Conservation (phyloP, 2,888 invertebrate genomes). For the Drosophila glabriapex region DNA sequence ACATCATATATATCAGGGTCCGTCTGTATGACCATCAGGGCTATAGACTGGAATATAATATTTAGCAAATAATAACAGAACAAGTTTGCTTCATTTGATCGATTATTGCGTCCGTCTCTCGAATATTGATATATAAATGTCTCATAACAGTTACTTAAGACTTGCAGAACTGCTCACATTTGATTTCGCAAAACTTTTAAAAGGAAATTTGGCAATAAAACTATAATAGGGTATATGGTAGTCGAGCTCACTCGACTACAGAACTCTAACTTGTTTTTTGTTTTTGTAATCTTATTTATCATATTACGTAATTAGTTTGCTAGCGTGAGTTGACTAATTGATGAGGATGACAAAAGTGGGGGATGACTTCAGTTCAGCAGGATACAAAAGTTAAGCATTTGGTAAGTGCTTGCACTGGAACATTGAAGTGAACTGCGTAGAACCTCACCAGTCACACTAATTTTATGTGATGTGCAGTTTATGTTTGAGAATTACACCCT, state of each 20-base stretch:
- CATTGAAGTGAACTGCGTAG: background rate
- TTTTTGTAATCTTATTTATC: slow-evolving; percentile 38
- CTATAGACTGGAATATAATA: background rate
- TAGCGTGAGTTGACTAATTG: slow-evolving; percentile 53
- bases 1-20: background rate
- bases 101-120: background rate
- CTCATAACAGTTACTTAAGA: background rate
- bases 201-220: background rate
- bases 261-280: background rate
- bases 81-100: background rate
- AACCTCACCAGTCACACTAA: background rate
- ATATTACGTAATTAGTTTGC: slow-evolving; percentile 53
- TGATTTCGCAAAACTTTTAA: background rate
- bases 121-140: background rate
- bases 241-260: background rate
- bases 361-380: background rate
- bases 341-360: slow-evolving; percentile 11
- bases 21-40: background rate
- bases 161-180: background rate
- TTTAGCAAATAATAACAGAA: background rate
- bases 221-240: background rate
- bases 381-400: background rate
- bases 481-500: background rate
- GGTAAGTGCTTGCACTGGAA: too few species aligned
- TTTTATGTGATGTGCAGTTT: background rate